phyloP scores from a whole-genome alignment of 2,113 vertebrate species.

The Cavia aperea region DNA sequence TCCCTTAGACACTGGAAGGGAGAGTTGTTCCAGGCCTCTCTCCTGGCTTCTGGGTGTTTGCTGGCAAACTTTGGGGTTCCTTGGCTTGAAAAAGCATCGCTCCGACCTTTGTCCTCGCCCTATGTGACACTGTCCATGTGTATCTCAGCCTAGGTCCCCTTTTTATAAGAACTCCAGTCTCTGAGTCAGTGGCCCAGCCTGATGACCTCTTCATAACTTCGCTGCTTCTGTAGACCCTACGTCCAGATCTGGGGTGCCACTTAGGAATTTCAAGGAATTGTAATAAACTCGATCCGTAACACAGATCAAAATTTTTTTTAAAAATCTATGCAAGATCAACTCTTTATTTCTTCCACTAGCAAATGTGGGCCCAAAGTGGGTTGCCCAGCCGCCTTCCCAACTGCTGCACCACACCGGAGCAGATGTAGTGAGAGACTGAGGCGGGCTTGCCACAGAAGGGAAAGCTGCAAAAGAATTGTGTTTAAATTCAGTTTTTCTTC shows the following conservation, averaged over 20 bases:
- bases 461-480: neutral
- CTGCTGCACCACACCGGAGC: accelerated
- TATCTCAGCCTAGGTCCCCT: neutral
- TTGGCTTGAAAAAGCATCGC: neutral
- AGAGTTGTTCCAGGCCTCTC: too few species aligned
- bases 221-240: neutral
- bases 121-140: accelerated
- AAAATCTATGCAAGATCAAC: neutral
- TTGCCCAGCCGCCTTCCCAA: neutral
- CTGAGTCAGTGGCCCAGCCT: neutral
- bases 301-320: neutral
- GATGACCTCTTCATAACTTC: neutral
- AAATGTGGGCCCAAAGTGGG: too few species aligned
- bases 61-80: neutral
- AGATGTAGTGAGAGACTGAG: neutral
- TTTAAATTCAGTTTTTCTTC: neutral
- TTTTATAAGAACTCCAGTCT: neutral
- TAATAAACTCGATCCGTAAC: neutral
- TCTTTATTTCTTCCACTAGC: neutral
- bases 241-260: neutral
- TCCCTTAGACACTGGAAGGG: neutral
- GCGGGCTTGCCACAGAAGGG: neutral
- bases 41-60: neutral
- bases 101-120: neutral
- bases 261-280: neutral